These are phyloP conservation scores for Fragum sueziense DNA, from an alignment of 2,888 invertebrate species.

Conservation along the genomic window DNA sequence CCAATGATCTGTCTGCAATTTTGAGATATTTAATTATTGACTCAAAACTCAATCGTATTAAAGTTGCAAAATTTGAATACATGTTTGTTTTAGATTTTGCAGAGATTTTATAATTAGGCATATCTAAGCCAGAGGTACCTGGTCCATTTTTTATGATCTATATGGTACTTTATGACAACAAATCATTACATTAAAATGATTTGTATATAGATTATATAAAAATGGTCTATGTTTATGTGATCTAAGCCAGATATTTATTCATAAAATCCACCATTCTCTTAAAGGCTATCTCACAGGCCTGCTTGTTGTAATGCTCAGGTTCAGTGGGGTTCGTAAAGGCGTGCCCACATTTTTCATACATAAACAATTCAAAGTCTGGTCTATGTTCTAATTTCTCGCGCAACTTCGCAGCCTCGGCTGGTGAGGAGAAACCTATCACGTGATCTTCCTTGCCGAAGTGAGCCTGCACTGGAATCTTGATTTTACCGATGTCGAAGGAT, in stretches of 20 bases:
- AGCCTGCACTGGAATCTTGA: conserved; percentile 76
- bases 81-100: no score
- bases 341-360: conserved; percentile 72
- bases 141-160: no score
- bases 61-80: no score
- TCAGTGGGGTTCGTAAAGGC: conserved; percentile 70
- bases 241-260: conserved; percentile 59
- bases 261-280: conserved; percentile 68
- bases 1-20: no score
- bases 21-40: no score
- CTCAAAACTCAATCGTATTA: no score
- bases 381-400: conserved; percentile 65
- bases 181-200: no score
- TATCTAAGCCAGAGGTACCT: no score
- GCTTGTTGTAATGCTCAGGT: conserved; percentile 66
- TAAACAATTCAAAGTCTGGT: conserved; percentile 62
- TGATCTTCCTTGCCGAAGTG: conserved; percentile 76
- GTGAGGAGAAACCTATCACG: conserved; percentile 73
- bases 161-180: no score
- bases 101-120: no score
- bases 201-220: no score
- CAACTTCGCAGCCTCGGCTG: conserved; percentile 67
- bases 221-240: no score
- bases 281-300: conserved; percentile 60
- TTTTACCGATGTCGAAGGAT: conserved; percentile 71